phyloP scores from a whole-genome alignment of 2,888 invertebrate species.

The Drosophila tripunctata region DNA sequence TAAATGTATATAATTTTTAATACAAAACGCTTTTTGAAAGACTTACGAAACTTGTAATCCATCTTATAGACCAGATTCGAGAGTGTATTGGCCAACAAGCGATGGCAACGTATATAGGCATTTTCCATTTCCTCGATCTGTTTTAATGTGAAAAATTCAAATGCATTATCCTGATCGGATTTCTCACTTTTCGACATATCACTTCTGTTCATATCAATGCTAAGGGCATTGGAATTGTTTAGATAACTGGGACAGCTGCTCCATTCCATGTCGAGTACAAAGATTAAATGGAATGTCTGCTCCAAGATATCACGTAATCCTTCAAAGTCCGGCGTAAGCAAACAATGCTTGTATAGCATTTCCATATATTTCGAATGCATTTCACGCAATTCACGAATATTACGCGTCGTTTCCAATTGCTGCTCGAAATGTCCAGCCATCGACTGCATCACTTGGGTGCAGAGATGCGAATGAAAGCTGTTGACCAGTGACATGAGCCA shows the following conservation, averaged over 20 bases:
- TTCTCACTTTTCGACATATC: slow-evolving; percentile 1
- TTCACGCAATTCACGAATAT: slow-evolving; percentile 77
- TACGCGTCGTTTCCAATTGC: slow-evolving; percentile 71
- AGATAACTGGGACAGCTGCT: slow-evolving; percentile 68
- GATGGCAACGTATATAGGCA: slow-evolving; percentile 83
- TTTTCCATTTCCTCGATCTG: slow-evolving; percentile 81
- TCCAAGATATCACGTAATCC: slow-evolving; percentile 76
- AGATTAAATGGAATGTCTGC: slow-evolving; percentile 80
- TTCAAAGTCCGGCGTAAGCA: slow-evolving; percentile 65
- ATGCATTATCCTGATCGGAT: neutral
- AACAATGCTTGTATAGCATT: slow-evolving; percentile 78
- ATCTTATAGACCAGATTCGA: slow-evolving; percentile 72
- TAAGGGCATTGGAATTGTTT: slow-evolving; percentile 55
- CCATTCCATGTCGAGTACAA: slow-evolving; percentile 82
- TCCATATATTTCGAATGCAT: slow-evolving; percentile 82
- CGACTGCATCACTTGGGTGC: slow-evolving; percentile 84
- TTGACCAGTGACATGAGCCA: slow-evolving; percentile 86
- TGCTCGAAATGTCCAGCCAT: slow-evolving; percentile 79
- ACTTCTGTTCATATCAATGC: slow-evolving; percentile 12
- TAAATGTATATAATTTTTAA: too few species aligned
- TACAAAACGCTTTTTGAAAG: too few species aligned
- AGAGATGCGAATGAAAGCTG: slow-evolving; percentile 85
- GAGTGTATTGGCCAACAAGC: slow-evolving; percentile 78
- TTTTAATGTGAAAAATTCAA: slow-evolving; percentile 67
- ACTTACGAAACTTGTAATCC: slow-evolving; percentile 59